Evolutionary conservation across 2,888 invertebrate species (phyloP).

Genomic region (Tineola bisselliella): DNA sequence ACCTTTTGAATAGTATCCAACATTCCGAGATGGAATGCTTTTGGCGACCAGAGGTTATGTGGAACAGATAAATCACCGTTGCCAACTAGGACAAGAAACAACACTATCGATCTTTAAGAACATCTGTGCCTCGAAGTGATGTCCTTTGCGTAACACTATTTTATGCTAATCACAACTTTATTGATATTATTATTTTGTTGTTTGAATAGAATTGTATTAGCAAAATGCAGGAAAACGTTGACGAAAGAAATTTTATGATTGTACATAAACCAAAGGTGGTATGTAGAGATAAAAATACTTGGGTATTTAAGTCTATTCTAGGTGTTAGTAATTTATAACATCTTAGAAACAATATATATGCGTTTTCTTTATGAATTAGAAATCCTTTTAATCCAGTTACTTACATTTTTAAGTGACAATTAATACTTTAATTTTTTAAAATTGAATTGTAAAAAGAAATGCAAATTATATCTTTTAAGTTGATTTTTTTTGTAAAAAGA

Average conservation of each 20-base stretch:
- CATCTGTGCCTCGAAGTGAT: not conserved
- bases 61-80: slow-evolving; percentile 3
- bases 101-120: slow-evolving; percentile 5
- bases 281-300: no score
- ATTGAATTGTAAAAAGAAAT: not conserved
- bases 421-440: not conserved
- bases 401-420: not conserved
- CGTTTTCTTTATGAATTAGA: no score
- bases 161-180: not conserved
- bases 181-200: not conserved
- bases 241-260: no score
- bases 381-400: no score
- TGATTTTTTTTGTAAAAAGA: not conserved
- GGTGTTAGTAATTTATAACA: no score
- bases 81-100: slow-evolving; percentile 4
- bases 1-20: not conserved
- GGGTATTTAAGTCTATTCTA: no score
- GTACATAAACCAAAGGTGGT: no score
- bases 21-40: not conserved
- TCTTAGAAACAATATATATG: no score
- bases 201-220: no score
- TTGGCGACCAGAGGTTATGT: not conserved
- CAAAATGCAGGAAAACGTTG: no score
- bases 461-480: not conserved
- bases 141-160: not conserved